Percentiles rank a stretch among this genome's conserved stretches.
Evolutionary conservation across 2,797 vertebrate species (phyloP).

Genomic region (Moxostoma hubbsi): DNA sequence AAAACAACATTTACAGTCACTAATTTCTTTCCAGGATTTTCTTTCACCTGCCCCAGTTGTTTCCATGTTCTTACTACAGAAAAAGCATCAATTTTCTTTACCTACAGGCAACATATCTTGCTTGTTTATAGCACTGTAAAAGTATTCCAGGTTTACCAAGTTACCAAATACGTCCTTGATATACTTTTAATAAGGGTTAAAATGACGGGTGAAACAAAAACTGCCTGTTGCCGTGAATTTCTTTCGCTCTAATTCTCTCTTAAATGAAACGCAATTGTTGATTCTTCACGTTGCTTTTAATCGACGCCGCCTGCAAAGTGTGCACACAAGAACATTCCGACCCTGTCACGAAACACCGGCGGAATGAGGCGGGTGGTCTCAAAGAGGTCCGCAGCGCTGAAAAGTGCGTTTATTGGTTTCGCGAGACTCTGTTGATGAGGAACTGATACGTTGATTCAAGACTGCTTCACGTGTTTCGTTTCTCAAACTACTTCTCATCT

Average conservation of each 20-base stretch:
- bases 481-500: slow-evolving; percentile 48
- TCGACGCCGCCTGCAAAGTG: slow-evolving; percentile 52
- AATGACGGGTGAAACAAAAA: slow-evolving; percentile 13
- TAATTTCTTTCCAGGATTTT: slow-evolving; percentile 15
- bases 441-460: slow-evolving; percentile 56
- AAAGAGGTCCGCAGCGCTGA: slow-evolving; percentile 67
- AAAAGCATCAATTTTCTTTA: slow-evolving; percentile 18
- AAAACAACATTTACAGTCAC: slow-evolving; percentile 28
- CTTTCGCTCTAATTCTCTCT: background rate
- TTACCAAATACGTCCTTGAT: slow-evolving; percentile 20
- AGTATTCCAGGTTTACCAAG: slow-evolving; percentile 42
- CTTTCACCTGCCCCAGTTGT: slow-evolving; percentile 18
- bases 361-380: slow-evolving; percentile 71
- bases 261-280: slow-evolving; percentile 4
- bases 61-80: slow-evolving; percentile 43
- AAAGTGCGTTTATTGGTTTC: slow-evolving; percentile 71
- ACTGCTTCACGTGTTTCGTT: slow-evolving; percentile 50
- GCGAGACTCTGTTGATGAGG: slow-evolving; percentile 59
- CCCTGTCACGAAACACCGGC: slow-evolving; percentile 54
- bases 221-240: slow-evolving; percentile 30
- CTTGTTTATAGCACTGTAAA: slow-evolving; percentile 23
- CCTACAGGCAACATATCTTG: slow-evolving; percentile 28
- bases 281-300: slow-evolving; percentile 43
- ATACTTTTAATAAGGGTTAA: slow-evolving; percentile 12
- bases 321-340: slow-evolving; percentile 40